phyloP scores from a whole-genome alignment of 2,888 invertebrate genomes.

The Sesia apiformis region DNA sequence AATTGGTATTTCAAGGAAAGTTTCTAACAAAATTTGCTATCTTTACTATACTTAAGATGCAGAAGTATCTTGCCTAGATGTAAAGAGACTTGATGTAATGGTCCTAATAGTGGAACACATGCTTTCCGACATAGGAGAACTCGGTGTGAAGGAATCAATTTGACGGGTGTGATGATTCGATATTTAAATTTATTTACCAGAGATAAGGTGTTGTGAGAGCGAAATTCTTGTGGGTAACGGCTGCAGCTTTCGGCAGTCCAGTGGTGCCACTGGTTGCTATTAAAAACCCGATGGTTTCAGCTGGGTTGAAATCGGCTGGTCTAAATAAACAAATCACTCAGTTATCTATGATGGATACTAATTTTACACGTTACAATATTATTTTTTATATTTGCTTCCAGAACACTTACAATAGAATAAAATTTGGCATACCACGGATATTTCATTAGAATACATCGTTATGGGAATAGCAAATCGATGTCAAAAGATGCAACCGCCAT shows the following conservation, averaged over 20 bases:
- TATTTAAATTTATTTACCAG: slow-evolving; percentile 26
- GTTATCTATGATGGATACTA: background rate
- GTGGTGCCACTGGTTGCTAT: slow-evolving; percentile 53
- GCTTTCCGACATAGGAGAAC: too few species aligned
- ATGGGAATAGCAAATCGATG: too few species aligned
- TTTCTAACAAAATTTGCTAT: too few species aligned
- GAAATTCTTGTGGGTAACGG: slow-evolving; percentile 43
- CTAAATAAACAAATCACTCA: slow-evolving; percentile 16
- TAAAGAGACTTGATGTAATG: too few species aligned
- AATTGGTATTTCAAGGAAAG: too few species aligned
- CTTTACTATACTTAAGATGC: too few species aligned
- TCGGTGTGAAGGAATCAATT: too few species aligned
- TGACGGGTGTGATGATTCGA: background rate
- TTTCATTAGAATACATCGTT: too few species aligned
- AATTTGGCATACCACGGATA: too few species aligned
- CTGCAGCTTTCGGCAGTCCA: slow-evolving; percentile 46
- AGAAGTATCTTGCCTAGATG: too few species aligned
- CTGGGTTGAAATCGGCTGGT: slow-evolving; percentile 39
- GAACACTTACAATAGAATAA: background rate
- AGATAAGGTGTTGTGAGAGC: slow-evolving; percentile 25
- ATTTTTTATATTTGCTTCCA: background rate
- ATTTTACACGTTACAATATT: background rate
- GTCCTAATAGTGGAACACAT: too few species aligned
- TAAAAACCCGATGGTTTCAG: slow-evolving; percentile 30
- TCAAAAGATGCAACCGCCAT: too few species aligned